A percentile compares a stretch with the other conserved stretches of the same genome.
Evolutionary conservation across 2,888 invertebrate genomes (phyloP).

Genomic region (Dioctria rufipes): DNA sequence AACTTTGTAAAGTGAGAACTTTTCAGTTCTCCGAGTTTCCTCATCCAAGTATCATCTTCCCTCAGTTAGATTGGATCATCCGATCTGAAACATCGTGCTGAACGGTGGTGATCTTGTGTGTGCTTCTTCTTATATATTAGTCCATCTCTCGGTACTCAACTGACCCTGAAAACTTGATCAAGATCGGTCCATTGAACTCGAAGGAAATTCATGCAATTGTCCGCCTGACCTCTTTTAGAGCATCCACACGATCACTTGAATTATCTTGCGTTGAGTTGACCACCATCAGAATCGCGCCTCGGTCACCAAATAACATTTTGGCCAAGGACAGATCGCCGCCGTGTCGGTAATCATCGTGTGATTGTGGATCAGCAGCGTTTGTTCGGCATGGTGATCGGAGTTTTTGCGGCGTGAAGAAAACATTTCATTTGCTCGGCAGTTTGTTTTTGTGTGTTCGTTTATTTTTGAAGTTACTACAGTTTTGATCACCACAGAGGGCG

Average conservation of each 20-base stretch:
- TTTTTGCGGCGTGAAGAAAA: no score
- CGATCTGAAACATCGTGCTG: neutral
- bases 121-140: no score
- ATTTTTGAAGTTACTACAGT: neutral
- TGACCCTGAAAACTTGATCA: constrained; percentile 35
- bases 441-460: neutral
- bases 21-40: no score
- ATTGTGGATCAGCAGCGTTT: neutral
- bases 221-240: constrained; percentile 36
- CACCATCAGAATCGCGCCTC: constrained; percentile 14
- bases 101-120: neutral
- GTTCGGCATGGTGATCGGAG: neutral
- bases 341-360: no score
- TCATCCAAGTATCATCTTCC: neutral
- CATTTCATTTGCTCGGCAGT: no score
- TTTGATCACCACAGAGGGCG: no score
- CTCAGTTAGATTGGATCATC: constrained; percentile 40
- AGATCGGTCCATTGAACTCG: constrained; percentile 40
- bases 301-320: constrained; percentile 18
- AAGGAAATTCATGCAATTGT: constrained; percentile 11
- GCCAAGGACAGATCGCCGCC: constrained; percentile 9
- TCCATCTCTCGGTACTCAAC: no score
- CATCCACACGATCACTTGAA: neutral
- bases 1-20: no score
- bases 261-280: neutral